Evolutionary conservation across 2,797 vertebrate species (phyloP).

Genomic region (Spatula versicolor): DNA sequence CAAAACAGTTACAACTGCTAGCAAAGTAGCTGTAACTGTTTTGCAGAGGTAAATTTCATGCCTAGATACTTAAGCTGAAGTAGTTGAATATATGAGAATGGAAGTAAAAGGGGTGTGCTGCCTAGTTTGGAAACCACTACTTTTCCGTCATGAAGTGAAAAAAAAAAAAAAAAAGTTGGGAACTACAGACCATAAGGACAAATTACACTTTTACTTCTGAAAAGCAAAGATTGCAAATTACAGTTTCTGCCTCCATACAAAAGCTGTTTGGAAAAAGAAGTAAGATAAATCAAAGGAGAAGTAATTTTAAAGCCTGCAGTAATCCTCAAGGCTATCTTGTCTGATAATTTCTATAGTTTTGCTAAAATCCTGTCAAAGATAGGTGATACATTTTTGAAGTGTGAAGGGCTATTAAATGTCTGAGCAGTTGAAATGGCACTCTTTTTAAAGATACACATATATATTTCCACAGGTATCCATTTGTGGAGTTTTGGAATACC

Average conservation of each 20-base stretch:
- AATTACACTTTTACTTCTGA: background rate
- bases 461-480: background rate
- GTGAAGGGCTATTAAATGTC: background rate
- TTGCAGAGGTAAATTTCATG: background rate
- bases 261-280: background rate
- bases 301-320: background rate
- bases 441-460: accelerated
- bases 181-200: background rate
- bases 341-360: background rate
- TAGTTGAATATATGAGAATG: background rate
- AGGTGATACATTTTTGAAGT: background rate
- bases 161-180: no score
- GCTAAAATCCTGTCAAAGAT: background rate
- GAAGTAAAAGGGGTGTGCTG: background rate
- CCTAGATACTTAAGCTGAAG: background rate
- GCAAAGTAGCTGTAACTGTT: background rate
- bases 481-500: background rate
- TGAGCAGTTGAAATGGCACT: background rate
- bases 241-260: background rate
- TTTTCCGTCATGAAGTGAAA: background rate
- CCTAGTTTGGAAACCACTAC: background rate
- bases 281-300: background rate
- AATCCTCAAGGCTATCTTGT: background rate
- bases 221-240: background rate
- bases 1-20: background rate